These are phyloP conservation scores for Ochropleura plecta DNA, from an alignment of 2,888 invertebrate genomes.

Conservation along the genomic window DNA sequence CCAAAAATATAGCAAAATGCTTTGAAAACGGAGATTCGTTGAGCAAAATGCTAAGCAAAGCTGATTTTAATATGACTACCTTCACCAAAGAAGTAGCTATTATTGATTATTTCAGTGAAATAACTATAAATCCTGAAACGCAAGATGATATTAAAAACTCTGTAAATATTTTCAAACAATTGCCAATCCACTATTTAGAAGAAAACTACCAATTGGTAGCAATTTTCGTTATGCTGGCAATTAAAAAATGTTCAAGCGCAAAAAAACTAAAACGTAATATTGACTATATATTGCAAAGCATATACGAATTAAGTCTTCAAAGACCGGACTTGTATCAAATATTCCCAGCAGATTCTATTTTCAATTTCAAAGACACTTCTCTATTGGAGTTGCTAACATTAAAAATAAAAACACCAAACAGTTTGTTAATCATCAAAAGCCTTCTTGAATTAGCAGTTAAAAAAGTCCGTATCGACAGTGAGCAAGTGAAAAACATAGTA, in stretches of 20 bases:
- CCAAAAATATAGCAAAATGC: slow-evolving; percentile 77
- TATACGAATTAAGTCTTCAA: slow-evolving; percentile 83
- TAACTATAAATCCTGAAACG: slow-evolving; percentile 67
- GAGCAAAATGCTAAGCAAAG: slow-evolving; percentile 77
- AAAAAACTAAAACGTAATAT: slow-evolving; percentile 79
- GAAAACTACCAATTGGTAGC: slow-evolving; percentile 83
- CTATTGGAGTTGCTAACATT: slow-evolving; percentile 80
- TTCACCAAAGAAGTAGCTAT: slow-evolving; percentile 76
- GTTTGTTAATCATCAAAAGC: slow-evolving; percentile 77
- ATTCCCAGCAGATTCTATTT: slow-evolving; percentile 81
- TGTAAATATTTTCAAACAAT: slow-evolving; percentile 77
- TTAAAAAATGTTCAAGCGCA: slow-evolving; percentile 79
- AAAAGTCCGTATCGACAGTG: slow-evolving; percentile 81
- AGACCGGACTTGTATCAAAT: slow-evolving; percentile 85
- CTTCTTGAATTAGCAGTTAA: slow-evolving; percentile 84
- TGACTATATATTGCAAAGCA: slow-evolving; percentile 79
- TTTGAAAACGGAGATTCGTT: slow-evolving; percentile 79
- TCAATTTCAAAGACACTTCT: slow-evolving; percentile 77
- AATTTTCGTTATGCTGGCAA: slow-evolving; percentile 79
- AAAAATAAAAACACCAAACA: slow-evolving; percentile 81
- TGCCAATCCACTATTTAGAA: slow-evolving; percentile 82
- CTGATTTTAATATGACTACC: slow-evolving; percentile 75
- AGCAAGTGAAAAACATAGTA: slow-evolving; percentile 83
- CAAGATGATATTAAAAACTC: slow-evolving; percentile 72
- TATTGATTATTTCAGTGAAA: slow-evolving; percentile 72